A percentile compares a stretch with the other conserved stretches of the same genome.
Conservation (phyloP, 2,797 vertebrate species). For the Siniperca scherzeri region DNA sequence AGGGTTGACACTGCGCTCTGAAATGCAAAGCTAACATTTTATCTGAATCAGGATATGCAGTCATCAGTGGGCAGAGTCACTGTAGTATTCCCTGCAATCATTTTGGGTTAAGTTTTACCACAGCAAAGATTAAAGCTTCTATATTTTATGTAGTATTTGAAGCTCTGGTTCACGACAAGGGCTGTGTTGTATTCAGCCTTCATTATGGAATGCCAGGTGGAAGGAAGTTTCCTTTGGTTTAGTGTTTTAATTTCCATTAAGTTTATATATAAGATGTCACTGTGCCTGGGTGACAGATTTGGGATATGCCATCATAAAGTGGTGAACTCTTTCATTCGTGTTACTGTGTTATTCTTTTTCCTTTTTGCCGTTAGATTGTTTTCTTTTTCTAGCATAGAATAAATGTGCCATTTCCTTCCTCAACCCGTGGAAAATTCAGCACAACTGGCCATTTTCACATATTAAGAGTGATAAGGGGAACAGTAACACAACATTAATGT, state of each 20-base stretch:
- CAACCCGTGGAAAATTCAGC: conserved; percentile 5
- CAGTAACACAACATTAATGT: conserved; percentile 28
- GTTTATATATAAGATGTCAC: conserved; percentile 67
- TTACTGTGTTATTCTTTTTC: conserved; percentile 51
- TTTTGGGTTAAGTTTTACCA: conserved; percentile 54
- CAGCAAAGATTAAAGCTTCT: conserved; percentile 29
- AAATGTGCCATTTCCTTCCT: conserved; percentile 60
- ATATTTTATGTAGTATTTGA: conserved; percentile 40
- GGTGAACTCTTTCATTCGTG: conserved; percentile 44
- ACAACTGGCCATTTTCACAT: conserved; percentile 11
- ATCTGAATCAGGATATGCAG: conserved; percentile 38
- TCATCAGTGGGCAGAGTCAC: conserved; percentile 33
- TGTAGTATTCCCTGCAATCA: conserved; percentile 25
- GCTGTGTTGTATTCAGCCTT: conserved; percentile 33
- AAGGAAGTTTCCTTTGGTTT: conserved; percentile 68
- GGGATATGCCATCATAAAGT: conserved; percentile 47
- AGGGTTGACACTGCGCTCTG: too few relatives aligned
- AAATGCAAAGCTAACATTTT: conserved; percentile 25
- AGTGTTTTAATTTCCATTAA: conserved; percentile 70
- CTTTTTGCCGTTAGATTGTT: conserved; percentile 51
- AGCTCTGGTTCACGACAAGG: conserved; percentile 13
- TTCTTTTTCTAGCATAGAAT: conserved; percentile 56
- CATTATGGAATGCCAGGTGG: conserved; percentile 70
- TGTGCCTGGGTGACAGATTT: conserved; percentile 51
- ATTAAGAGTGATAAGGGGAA: conserved; percentile 32